Evolutionary conservation across 2,113 vertebrate species (phyloP), one percentile per base, ranked within the genome.

Genomic region (Xenopus tropicalis): DNA sequence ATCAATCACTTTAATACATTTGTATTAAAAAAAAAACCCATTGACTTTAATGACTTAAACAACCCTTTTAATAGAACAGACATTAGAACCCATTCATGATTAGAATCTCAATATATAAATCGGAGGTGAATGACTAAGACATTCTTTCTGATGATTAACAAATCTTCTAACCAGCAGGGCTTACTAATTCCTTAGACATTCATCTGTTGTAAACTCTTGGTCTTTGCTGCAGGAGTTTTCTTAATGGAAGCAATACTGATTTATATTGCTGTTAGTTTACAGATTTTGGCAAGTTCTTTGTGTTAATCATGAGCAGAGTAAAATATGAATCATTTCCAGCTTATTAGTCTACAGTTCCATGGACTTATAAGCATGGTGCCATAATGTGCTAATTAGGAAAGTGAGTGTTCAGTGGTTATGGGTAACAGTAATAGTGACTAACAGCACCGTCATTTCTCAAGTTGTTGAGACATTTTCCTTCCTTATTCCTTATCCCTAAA

Each of bases 381-480:
- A 66, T 81, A 71, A 77, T 56, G 67, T 67, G 58, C 69, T 79
- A 13, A 80, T 83, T 78, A 63, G 43, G 42, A 76, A 78, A 71
- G 68, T 61, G 58, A 72, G 66, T 71, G 19, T 67, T 83, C 71
- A 67, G 73, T 72, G 54, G 66, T 77, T 67, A 61, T 10, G 48
- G 73, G 13, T 56, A 69, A 56, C 46, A 24, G 66, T 80, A 75
- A 71, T 65, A n/a, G 51, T 80, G 78, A 81, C 81, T 84, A 85
- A 85, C 75, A 72, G 64, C 78, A 78, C 79, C 80, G 80, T 80
- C 71, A 78, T 82, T 61, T 65, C 74, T 76, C 37, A 69, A 76
- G 72, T 73, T 1, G 0, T 77, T 67, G 63, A 64, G 74, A 61
- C 68, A 71, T 81, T 82, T 82, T 48, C 65, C 14, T 80, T 82